These are phyloP conservation scores for Streblospio benedicti DNA, from an alignment of 1,140 invertebrate species.

Conservation along the genomic window DNA sequence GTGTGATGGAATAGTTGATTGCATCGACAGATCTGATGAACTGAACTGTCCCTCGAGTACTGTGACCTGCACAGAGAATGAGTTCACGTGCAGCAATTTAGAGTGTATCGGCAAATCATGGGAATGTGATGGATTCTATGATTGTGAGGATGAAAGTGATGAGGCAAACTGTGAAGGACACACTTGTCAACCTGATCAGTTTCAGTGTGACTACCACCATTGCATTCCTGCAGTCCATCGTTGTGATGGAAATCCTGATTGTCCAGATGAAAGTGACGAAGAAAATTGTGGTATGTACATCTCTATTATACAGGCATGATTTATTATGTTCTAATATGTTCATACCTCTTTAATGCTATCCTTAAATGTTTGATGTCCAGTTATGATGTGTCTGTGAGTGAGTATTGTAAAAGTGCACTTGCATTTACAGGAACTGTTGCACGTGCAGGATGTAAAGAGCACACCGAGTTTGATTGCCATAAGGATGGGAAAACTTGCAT, in stretches of 20 bases:
- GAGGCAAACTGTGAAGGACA: slow-evolving; percentile 39
- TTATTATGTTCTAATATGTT: no score
- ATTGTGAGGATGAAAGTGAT: slow-evolving; percentile 42
- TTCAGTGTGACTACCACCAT: slow-evolving; percentile 43
- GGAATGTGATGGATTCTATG: slow-evolving; percentile 38
- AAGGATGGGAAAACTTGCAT: no score
- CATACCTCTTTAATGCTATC: neutral
- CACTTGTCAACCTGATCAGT: no score
- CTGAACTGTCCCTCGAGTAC: no score
- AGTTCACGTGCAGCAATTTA: slow-evolving; percentile 35
- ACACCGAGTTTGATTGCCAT: no score
- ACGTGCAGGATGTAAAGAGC: no score
- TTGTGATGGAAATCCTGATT: slow-evolving; percentile 48
- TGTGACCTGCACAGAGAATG: slow-evolving; percentile 29
- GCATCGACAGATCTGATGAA: no score
- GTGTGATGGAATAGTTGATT: no score
- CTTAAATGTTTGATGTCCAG: neutral
- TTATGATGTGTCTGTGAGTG: no score
- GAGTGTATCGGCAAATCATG: slow-evolving; percentile 30
- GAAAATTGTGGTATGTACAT: slow-evolving; percentile 25
- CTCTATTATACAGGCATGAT: no score
- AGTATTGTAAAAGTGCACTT: no score
- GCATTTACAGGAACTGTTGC: no score
- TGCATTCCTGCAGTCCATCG: slow-evolving; percentile 55
- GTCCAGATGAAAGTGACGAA: slow-evolving; percentile 37